Conservation (phyloP, 2,113 vertebrate species). For the Pangasianodon hypophthalmus region DNA sequence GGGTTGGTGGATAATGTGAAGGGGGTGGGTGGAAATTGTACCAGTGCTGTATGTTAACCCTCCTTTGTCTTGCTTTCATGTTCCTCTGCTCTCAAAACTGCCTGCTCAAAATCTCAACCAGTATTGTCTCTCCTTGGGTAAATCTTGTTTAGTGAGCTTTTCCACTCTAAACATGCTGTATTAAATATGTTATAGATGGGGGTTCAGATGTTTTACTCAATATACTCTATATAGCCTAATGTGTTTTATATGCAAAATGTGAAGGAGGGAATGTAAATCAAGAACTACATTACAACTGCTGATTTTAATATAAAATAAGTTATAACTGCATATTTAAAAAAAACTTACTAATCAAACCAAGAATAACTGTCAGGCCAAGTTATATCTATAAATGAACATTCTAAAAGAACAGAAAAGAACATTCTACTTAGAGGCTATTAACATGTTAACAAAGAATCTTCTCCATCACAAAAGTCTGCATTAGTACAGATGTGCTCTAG, state of each 20-base stretch:
- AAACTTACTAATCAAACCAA: not conserved
- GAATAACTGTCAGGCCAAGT: not conserved
- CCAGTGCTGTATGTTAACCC: conserved; percentile 62
- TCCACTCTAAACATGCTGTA: conserved; percentile 10
- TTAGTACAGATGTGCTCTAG: not conserved
- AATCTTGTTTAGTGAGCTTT: conserved; percentile 29
- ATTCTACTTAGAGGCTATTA: not conserved
- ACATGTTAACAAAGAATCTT: not conserved
- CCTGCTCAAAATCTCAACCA: conserved; percentile 36
- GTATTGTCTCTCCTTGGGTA: conserved; percentile 29
- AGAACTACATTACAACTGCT: not conserved
- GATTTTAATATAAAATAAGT: not conserved
- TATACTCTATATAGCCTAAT: not conserved
- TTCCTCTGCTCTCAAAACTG: conserved; percentile 38
- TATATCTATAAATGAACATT: not conserved
- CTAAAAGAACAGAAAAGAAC: too few relatives aligned
- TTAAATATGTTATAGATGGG: conserved; percentile 35
- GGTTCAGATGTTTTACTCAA: conserved; percentile 8
- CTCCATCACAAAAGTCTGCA: not conserved
- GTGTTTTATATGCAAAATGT: not conserved
- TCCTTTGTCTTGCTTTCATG: conserved; percentile 49
- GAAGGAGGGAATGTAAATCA: not conserved
- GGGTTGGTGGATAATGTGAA: conserved; percentile 65
- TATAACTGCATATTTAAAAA: not conserved
- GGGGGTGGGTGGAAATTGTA: conserved; percentile 65